Base-by-base conservation (phyloP, 2,113 vertebrate genomes). In the Oceanites oceanicus region DNA sequence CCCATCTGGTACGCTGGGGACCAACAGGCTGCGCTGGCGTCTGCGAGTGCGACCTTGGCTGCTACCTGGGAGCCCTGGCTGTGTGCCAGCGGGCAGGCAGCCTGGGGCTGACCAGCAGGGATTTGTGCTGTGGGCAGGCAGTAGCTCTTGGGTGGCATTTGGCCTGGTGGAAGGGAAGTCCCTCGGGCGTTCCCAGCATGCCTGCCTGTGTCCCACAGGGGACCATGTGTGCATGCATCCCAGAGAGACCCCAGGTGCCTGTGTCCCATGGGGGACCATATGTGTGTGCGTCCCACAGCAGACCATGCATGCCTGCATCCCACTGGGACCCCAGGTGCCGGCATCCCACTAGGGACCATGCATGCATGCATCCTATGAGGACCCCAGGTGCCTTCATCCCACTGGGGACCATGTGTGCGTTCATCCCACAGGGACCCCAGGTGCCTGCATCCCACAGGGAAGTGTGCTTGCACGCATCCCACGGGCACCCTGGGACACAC, bases 401-500 rank as follows among this genome's bases (percentile, higher is more conserved):
- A 21, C 7, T 9, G 42, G n/a, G 27, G 42, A 50, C 55, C 16
- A 3, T 4, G 9, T 4, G 3, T 65, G 23, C 19, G 7, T 29
- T 21, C 70, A 62, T 74, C n/a, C 75, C 68, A 18, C 2, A 2
- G 32, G 34, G 22, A 45, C 20, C 25, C 15, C 32, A 23, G 4
- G 4, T 27, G 23, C 55, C 23, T 34, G 23, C 58, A 65, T 56
- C 59, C 45, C 45, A 5, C 3, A 8, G 67, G 32, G 30, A 40
- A 61, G 34, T 2, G 0, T 17, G 49, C 36, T 25, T 45, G 34
- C 1, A 1, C 40, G 32, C 50, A 30, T 76, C 34, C 86, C 80
- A 9, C 2, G 0, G 66, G 36, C 34, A 61, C 32, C 8, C 19
- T 9, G 67, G 62, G 29, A 11, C 34, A 9, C 1, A 0, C 0